phyloP scores from a whole-genome alignment of 2,888 invertebrate genomes.

The Keiferia lycopersicella region DNA sequence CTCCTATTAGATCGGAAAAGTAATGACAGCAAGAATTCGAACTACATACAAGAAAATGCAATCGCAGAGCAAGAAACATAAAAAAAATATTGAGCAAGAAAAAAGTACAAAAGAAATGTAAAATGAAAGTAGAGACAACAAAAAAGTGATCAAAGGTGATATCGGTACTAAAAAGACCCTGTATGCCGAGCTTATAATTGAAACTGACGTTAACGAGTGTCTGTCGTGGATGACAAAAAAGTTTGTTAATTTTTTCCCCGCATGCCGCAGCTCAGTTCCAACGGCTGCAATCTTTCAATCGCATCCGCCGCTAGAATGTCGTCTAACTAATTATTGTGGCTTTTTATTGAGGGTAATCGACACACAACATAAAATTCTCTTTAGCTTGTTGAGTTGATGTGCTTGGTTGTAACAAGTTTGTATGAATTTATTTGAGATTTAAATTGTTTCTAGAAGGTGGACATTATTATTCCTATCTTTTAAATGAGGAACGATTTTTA shows the following conservation, averaged over 20 bases:
- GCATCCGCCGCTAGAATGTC: constrained; percentile 10
- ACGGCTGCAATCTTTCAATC: constrained; percentile 28
- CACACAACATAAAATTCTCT: not conserved
- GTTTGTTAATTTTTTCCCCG: constrained; percentile 28
- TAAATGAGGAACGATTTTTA: too few relatives aligned
- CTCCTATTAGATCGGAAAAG: too few relatives aligned
- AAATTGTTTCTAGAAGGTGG: too few relatives aligned
- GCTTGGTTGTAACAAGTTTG: too few relatives aligned
- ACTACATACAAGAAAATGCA: too few relatives aligned
- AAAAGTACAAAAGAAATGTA: too few relatives aligned
- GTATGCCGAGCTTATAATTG: constrained; percentile 17
- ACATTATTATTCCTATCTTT: too few relatives aligned
- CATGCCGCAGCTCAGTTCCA: constrained; percentile 14
- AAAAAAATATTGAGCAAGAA: too few relatives aligned
- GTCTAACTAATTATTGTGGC: constrained; percentile 6
- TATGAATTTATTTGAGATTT: too few relatives aligned
- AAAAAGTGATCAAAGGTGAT: not conserved
- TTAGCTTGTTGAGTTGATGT: not conserved
- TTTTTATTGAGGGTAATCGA: constrained; percentile 15
- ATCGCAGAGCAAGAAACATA: too few relatives aligned
- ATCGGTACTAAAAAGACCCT: not conserved
- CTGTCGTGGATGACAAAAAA: constrained; percentile 23
- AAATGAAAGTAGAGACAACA: not conserved
- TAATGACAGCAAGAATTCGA: too few relatives aligned
- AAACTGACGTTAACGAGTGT: constrained; percentile 27